Conservation (phyloP, 1,140 invertebrate genomes). For the Brachionus asplanchnoidis region DNA sequence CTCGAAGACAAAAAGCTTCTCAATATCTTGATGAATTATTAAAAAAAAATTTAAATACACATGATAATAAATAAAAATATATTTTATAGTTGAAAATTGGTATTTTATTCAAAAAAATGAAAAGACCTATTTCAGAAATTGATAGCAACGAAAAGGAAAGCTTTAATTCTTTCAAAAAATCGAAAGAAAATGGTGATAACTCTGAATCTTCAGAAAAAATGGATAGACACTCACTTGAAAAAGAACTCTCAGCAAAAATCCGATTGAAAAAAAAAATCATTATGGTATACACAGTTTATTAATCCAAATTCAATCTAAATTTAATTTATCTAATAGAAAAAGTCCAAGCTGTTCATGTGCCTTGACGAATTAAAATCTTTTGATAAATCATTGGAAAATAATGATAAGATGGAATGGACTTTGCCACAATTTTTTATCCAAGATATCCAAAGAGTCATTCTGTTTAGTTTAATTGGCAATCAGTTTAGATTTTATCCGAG, state of each 20-base stretch:
- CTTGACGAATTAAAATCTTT: conserved; percentile 16
- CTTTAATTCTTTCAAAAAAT: not conserved
- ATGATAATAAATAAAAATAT: too few species aligned
- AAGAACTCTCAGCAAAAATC: conserved; percentile 6
- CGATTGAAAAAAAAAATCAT: conserved; percentile 26
- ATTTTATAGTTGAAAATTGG: not conserved
- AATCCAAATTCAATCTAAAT: not conserved
- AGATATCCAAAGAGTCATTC: conserved; percentile 38
- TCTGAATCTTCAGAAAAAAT: not conserved
- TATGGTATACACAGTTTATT: not conserved
- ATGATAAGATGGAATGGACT: conserved; percentile 15
- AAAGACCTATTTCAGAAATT: not conserved
- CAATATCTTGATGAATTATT: too few species aligned
- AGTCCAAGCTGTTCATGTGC: not conserved
- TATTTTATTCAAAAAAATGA: not conserved
- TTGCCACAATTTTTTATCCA: conserved; percentile 35
- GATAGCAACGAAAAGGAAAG: not conserved
- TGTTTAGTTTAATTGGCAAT: conserved; percentile 3
- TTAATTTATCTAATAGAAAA: conserved; percentile 6
- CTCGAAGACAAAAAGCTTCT: too few species aligned
- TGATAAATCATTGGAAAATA: conserved; percentile 18
- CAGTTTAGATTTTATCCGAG: conserved; percentile 29
- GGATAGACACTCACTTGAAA: not conserved
- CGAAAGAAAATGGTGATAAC: not conserved
- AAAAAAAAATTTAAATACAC: too few species aligned